Evolutionary conservation across 2,797 vertebrate species (phyloP).

Genomic region (Falco concolor): DNA sequence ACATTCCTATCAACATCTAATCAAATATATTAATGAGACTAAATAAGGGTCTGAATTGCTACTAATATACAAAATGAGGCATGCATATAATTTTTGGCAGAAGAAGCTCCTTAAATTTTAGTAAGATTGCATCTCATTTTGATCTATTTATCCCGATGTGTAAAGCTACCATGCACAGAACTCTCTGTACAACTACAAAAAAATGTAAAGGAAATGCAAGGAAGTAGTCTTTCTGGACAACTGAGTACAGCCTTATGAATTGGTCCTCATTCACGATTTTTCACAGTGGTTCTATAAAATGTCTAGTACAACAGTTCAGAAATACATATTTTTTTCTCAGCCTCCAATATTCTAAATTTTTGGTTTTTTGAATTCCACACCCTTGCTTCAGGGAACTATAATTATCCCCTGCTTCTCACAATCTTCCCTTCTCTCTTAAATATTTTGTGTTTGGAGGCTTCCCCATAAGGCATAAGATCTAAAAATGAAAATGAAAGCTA

Average conservation of each 20-base stretch:
- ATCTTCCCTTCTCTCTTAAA: background rate
- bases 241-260: background rate
- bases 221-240: background rate
- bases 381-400: background rate
- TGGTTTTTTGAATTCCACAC: background rate
- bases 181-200: background rate
- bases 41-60: background rate
- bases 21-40: background rate
- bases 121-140: background rate
- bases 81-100: background rate
- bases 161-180: background rate
- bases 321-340: background rate
- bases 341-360: background rate
- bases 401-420: background rate
- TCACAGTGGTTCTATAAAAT: background rate
- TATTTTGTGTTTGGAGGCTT: background rate
- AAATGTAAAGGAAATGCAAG: background rate
- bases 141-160: background rate
- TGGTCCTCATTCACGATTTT: background rate
- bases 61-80: background rate
- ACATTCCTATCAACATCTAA: background rate
- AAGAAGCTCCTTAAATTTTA: background rate
- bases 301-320: background rate
- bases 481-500: slow-evolving; percentile 16
- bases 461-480: background rate